phyloP scores from a whole-genome alignment of 2,888 invertebrate genomes.

The Liodrosophila aerea region DNA sequence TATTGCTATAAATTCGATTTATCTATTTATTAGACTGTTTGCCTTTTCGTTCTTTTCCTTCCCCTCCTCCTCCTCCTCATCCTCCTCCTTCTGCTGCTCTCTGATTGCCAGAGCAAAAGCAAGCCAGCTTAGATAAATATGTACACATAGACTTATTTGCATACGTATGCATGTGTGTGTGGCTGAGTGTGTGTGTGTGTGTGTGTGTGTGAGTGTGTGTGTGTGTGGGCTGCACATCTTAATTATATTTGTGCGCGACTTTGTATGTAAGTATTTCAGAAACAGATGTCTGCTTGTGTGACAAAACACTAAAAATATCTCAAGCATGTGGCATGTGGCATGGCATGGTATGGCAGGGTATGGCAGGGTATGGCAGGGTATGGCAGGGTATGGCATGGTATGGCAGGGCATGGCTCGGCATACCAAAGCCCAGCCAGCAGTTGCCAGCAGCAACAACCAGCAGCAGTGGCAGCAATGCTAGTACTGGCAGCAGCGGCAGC shows the following conservation, averaged over 20 bases:
- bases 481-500: no score
- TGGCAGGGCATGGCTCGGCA: constrained; percentile 38
- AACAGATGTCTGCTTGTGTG: constrained; percentile 63
- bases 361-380: constrained; percentile 62
- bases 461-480: no score
- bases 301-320: constrained; percentile 65
- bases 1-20: constrained; percentile 21
- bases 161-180: constrained; percentile 9
- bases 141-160: constrained; percentile 28
- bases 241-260: constrained; percentile 54
- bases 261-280: constrained; percentile 50
- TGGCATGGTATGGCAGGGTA: constrained; percentile 58
- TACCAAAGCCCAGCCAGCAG: constrained; percentile 26
- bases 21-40: constrained; percentile 13
- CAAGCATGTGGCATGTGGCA: constrained; percentile 64
- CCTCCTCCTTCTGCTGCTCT: constrained; percentile 2
- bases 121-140: no score
- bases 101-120: constrained; percentile 24
- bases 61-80: no score
- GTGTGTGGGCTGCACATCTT: constrained; percentile 46
- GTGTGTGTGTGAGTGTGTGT: constrained; percentile 13
- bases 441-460: constrained; percentile 57
- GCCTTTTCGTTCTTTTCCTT: background rate
- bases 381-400: no score
- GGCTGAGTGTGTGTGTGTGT: constrained; percentile 3